Evolutionary conservation across 2,113 vertebrate species (phyloP), one percentile per base, ranked within the genome.

Genomic region (Otocyon megalotis): DNA sequence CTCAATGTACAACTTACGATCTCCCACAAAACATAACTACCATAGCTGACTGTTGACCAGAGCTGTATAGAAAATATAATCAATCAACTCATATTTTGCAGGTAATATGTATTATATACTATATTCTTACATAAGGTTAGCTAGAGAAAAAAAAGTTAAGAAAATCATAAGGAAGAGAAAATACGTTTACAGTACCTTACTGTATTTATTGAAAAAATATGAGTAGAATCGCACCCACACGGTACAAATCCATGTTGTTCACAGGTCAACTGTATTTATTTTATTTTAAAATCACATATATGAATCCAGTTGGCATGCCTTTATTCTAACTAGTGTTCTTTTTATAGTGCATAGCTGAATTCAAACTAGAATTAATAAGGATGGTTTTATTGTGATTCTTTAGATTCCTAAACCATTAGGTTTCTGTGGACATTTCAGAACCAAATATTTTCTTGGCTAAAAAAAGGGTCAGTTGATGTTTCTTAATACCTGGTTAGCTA

Each of bases 231-330:
- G 43, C 3, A 16, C 26, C 43, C 43, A 76, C 43, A 76, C 74
- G 50, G 43, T 76, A 76, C 43, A 76, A 76, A 50, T 30, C 43
- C 43, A 76, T 30, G 74, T 28, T 76, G 72, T 16, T 50, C 74
- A 76, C 16, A 26, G 72, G 26, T 50, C 74, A 76, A 8, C 14
- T 35, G 26, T 84, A 84, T 58, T 72, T 48, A 80, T 79, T 87
- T 82, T 83, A 71, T 43, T 88, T 95, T 71, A 67, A 93, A 95
- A 93, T 92, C 60, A 79, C 2, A 30, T 65, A 24, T 22, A 37
- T 53, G 60, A 32, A 8, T n/a, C 92, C 20, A 54, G 3, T 24
- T 16, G 67, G 24, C 8, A 72, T 58, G 14, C 2, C 19, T 96
- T 95, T 53, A 85, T 81, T 95, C 19, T 85, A 92, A 83, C 26